Evolutionary conservation across 2,888 invertebrate genomes (phyloP), one percentile per base, ranked within the genome.

Genomic region (Timema cristinae): DNA sequence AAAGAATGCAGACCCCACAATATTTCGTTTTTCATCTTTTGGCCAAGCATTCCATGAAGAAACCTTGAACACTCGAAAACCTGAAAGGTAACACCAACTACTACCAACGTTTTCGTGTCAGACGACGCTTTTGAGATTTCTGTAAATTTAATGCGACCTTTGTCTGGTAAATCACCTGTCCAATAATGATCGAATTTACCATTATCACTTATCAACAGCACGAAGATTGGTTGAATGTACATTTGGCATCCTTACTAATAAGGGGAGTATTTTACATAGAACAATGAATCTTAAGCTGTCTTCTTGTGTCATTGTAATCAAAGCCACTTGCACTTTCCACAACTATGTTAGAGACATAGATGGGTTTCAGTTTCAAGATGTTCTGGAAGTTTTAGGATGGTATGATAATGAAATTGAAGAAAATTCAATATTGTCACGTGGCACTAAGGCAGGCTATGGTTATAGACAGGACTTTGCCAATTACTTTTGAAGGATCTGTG

Each of bases 201-300:
- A 77, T 72, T 77, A 77, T 66, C 69, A 75, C 11, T 54, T 75
- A 10, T 71, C 70, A 51, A 75, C 76, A 72, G 78, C 78, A 66
- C 67, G 78, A 72, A 69, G 78, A 56, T 77, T 75, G 50, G 75
- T 79, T n/a, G 76, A 79, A 73, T 78, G 78, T 71, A 74, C 77
- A 68, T 78, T 79, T 73, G 77, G 78, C n/a, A 78, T 79, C 74
- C 74, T 78, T 2, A 73, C 73, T 50, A 77, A 79, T 76, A 79
- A 78, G 73, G 78, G 78, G 77, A 71, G 79, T 73, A 79, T 80
- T 72, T 78, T 79, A 71, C 79, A 80, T 74, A 73, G 78, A 71
- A 77, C 79, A 7, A 48, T 71, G 16, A 71, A 73, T 68, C 54
- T 73, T 16, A 48, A 69, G 59, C 70, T 73, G 15, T 75, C 77